Evolutionary conservation across 2,113 vertebrate species (phyloP), one percentile per base, ranked within the genome.

Genomic region (Merops nubicus): DNA sequence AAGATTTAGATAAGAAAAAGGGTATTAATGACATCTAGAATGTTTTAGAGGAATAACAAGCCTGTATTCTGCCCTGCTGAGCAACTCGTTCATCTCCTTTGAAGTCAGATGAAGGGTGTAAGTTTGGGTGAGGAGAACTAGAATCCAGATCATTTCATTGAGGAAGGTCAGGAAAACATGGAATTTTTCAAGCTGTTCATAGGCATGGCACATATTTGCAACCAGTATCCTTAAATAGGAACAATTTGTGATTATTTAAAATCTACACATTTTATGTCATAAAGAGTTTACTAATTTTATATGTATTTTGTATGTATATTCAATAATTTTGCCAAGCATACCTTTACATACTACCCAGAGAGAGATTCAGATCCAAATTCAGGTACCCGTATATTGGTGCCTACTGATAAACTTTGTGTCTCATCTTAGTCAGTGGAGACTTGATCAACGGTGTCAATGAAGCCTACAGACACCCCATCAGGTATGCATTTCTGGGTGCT

Each of bases 101-200:
- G 92, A 96, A 92, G 91, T 91, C 62, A 60, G 64, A n/a, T 74
- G 76, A 94, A 89, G 88, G 54, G 57, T 80, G 28, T 45, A 85
- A 56, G 45, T 89, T 91, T 81, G 80, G 38, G 11, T 69, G 73
- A 93, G n/a, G 59, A 93, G 43, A 84, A 87, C 45, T 75, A 82
- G 73, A 68, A 69, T 86, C 36, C 84, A 63, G 47, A 86, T 15
- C 16, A 54, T 91, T 91, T 95, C 1, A 1, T 62, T 51, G 48
- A 53, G 36, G 48, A 85, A 80, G 36, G 64, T 70, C 47, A 88
- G 48, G 65, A 63, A 78, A 89, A 65, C 8, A 34, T 6, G 40
- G 31, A 72, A n/a, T 47, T 90, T 94, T 47, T 40, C 38, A 43
- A 33, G n/a, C 50, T 54, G 28, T 67, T 67, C 1, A 0, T 21